Percentiles rank a stretch among this genome's conserved stretches.
Conservation (phyloP, 2,888 invertebrate genomes). For the Brenthis ino region DNA sequence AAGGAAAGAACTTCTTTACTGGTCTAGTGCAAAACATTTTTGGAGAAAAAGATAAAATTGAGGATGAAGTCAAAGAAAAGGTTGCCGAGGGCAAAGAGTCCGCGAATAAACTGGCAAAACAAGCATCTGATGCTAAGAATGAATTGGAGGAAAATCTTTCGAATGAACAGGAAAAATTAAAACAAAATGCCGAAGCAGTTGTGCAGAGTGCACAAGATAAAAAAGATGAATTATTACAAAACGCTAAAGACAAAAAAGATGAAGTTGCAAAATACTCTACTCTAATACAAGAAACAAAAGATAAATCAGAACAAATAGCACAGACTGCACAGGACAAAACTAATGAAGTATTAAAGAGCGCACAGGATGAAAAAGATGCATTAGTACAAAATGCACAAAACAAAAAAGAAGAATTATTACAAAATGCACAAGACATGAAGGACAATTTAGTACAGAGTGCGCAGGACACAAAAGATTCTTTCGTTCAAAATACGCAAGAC, state of each 20-base stretch:
- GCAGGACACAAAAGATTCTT: constrained; percentile 35
- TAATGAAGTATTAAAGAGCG: constrained; percentile 46
- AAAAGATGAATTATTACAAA: constrained; percentile 38
- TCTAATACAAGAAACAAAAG: constrained; percentile 33
- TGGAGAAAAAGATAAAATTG: constrained; percentile 74
- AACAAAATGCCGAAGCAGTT: constrained; percentile 31
- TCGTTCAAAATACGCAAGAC: constrained; percentile 40
- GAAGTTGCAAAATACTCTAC: neutral
- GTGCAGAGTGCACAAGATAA: constrained; percentile 40
- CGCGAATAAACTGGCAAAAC: constrained; percentile 59
- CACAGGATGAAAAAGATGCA: constrained; percentile 45
- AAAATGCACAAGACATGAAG: constrained; percentile 34
- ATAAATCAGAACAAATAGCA: constrained; percentile 30
- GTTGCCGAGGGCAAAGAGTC: constrained; percentile 65
- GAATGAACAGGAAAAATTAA: constrained; percentile 56
- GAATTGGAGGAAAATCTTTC: constrained; percentile 55
- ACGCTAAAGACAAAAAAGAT: constrained; percentile 27
- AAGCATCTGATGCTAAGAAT: constrained; percentile 62
- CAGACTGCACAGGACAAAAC: constrained; percentile 41
- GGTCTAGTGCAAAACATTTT: constrained; percentile 74
- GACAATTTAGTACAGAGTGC: constrained; percentile 24
- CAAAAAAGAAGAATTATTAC: constrained; percentile 39
- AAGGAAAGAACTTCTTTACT: constrained; percentile 72
- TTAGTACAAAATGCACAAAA: constrained; percentile 41
- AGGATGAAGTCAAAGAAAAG: constrained; percentile 68